Conservation (phyloP, 2,113 vertebrate genomes). For the Connochaetes taurinus region DNA sequence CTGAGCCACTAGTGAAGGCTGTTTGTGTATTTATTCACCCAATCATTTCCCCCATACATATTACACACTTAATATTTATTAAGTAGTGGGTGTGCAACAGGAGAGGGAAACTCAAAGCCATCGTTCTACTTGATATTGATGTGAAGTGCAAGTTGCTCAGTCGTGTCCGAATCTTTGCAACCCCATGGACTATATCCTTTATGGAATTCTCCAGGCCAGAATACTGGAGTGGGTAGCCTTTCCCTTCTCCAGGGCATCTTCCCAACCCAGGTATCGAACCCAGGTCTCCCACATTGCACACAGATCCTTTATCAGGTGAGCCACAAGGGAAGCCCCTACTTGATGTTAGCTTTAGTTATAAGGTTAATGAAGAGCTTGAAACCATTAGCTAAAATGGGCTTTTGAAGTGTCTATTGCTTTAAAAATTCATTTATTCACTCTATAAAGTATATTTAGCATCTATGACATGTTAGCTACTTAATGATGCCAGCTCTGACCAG, state of each 20-base stretch:
- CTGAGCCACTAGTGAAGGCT: not conserved
- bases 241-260: not conserved
- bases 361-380: not conserved
- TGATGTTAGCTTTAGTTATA: not conserved
- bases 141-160: not conserved
- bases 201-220: not conserved
- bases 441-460: not conserved
- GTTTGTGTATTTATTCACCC: not conserved
- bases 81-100: not conserved
- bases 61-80: not conserved
- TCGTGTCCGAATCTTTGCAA: not conserved
- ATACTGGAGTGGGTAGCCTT: not conserved
- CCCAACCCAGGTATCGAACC: not conserved
- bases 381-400: not conserved
- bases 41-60: not conserved
- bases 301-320: not conserved
- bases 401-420: not conserved
- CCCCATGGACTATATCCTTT: not conserved
- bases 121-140: not conserved
- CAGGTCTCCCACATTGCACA: not conserved
- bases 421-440: not conserved
- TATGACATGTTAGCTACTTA: not conserved
- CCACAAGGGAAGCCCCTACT: not conserved
- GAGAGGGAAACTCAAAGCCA: not conserved
- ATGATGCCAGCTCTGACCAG: not conserved